phyloP scores from a whole-genome alignment of 2,888 invertebrate genomes.

The Apamea epomidion region DNA sequence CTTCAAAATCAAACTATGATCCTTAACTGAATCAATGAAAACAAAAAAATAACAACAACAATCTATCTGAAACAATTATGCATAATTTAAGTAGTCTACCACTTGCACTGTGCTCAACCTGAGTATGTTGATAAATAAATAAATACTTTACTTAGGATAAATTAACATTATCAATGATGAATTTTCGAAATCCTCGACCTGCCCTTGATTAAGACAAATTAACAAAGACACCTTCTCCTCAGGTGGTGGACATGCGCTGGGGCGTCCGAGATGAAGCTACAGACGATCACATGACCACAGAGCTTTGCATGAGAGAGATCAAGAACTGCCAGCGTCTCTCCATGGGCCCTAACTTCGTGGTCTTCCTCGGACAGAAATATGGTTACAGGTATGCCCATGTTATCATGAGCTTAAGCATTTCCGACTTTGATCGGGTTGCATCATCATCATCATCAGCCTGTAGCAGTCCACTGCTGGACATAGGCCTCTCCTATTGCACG shows the following conservation, averaged over 20 bases:
- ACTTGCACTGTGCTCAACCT: no score
- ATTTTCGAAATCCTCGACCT: background rate
- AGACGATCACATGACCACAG: slow-evolving; percentile 99
- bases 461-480: no score
- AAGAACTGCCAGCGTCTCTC: slow-evolving; percentile 99
- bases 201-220: background rate
- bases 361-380: slow-evolving; percentile 99
- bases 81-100: no score
- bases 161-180: background rate
- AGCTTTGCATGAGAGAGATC: slow-evolving; percentile 99
- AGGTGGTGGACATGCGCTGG: slow-evolving; percentile 99
- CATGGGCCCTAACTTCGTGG: slow-evolving; percentile 99
- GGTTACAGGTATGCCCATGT: slow-evolving; percentile 92
- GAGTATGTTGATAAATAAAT: no score
- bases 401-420: background rate
- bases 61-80: no score
- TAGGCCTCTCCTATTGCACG: no score
- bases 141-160: no score
- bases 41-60: no score
- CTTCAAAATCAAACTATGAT: no score
- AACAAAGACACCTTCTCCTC: background rate
- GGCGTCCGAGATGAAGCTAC: slow-evolving; percentile 99
- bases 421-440: background rate
- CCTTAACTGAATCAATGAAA: no score
- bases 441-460: no score